phyloP scores from a whole-genome alignment of 2,888 invertebrate species.

The Lasioglossum marginatum region DNA sequence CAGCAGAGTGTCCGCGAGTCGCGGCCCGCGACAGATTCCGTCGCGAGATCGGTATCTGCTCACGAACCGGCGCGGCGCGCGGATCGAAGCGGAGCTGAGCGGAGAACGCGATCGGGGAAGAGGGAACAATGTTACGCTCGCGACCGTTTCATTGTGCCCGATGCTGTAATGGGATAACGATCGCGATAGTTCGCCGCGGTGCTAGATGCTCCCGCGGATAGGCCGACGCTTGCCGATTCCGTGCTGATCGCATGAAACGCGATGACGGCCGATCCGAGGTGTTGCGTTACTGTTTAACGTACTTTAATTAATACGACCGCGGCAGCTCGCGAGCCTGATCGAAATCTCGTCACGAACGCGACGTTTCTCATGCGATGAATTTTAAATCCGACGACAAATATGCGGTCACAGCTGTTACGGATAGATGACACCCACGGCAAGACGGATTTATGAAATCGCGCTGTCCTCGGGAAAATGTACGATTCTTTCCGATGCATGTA shows the following conservation, averaged over 20 bases:
- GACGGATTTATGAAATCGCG: constrained; percentile 21
- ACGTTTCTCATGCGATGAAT: constrained; percentile 60
- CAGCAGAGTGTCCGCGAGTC: neutral
- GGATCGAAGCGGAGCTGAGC: constrained; percentile 16
- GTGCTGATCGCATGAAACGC: constrained; percentile 50
- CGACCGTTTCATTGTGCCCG: constrained; percentile 26
- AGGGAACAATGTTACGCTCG: constrained; percentile 9
- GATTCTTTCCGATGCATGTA: neutral
- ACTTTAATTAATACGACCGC: constrained; percentile 55
- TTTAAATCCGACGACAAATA: constrained; percentile 64
- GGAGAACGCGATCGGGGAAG: neutral
- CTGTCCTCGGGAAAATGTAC: neutral
- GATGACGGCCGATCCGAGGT: constrained; percentile 52
- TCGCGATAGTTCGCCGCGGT: constrained; percentile 38
- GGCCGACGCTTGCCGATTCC: constrained; percentile 34
- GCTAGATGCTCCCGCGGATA: constrained; percentile 47
- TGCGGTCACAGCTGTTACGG: constrained; percentile 30
- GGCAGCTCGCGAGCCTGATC: constrained; percentile 50
- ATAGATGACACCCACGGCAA: constrained; percentile 10
- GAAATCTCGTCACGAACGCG: constrained; percentile 65
- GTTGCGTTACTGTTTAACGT: constrained; percentile 57
- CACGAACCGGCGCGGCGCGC: neutral
- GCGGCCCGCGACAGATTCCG: constrained; percentile 9
- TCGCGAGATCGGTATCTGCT: constrained; percentile 31
- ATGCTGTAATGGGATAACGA: constrained; percentile 38